These are phyloP conservation scores for Stenodera caucasica DNA, from an alignment of 2,888 invertebrate species.

Conservation along the genomic window DNA sequence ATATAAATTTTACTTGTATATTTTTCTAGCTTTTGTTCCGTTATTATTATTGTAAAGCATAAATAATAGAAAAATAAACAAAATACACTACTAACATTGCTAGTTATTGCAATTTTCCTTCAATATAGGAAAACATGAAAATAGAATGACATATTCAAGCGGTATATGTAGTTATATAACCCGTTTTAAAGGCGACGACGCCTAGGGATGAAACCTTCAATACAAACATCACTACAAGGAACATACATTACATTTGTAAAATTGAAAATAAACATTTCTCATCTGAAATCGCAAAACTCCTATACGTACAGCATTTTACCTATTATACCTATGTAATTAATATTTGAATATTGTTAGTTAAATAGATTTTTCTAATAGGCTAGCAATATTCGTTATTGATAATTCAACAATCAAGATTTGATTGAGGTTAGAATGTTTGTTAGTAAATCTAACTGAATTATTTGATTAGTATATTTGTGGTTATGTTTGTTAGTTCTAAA, in stretches of 20 bases:
- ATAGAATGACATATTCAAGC: constrained; percentile 35
- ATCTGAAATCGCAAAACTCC: constrained; percentile 9
- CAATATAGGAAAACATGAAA: constrained; percentile 23
- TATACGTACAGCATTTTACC: no score
- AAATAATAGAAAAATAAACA: background rate
- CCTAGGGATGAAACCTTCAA: constrained; percentile 34
- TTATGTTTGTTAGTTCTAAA: background rate
- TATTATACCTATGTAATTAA: background rate
- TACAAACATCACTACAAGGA: constrained; percentile 37
- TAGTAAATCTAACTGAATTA: background rate
- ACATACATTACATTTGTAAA: constrained; percentile 47
- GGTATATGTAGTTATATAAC: constrained; percentile 34
- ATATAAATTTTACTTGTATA: background rate
- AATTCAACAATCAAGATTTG: background rate
- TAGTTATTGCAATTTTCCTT: constrained; percentile 37
- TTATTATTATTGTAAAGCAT: background rate
- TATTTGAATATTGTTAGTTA: background rate
- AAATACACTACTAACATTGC: constrained; percentile 15
- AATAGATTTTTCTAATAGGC: background rate
- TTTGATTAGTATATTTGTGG: background rate
- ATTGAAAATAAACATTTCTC: constrained; percentile 45
- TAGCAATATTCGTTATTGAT: background rate
- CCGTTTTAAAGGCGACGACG: constrained; percentile 36
- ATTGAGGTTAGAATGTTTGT: background rate
- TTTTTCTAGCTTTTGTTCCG: background rate